Conservation (phyloP, 2,888 invertebrate genomes). For the Sthenelais limicola region DNA sequence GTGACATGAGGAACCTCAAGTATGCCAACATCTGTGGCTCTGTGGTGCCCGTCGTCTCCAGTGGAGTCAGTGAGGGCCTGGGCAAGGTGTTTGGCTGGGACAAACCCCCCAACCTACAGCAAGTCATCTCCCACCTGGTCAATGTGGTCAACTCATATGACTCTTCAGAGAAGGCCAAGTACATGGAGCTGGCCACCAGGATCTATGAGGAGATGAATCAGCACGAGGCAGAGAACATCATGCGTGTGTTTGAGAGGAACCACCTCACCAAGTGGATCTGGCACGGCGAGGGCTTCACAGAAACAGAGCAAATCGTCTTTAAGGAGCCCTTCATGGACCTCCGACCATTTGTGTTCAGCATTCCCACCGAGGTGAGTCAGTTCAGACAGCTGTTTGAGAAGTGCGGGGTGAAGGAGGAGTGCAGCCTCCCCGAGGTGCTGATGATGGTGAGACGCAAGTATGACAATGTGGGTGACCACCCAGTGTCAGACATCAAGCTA, state of each 20-base stretch:
- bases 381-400: conserved; percentile 47
- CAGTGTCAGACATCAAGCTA: conserved; percentile 41
- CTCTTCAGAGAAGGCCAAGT: conserved; percentile 49
- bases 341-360: conserved; percentile 52
- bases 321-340: conserved; percentile 51
- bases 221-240: conserved; percentile 35
- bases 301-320: conserved; percentile 47
- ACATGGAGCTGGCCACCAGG: conserved; percentile 44
- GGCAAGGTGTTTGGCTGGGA: conserved; percentile 47
- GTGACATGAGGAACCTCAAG: conserved; percentile 45
- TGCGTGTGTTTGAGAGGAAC: not conserved
- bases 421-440: conserved; percentile 49
- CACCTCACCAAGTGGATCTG: conserved; percentile 53
- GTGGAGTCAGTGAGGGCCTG: conserved; percentile 41
- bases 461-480: conserved; percentile 18
- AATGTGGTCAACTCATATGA: conserved; percentile 48
- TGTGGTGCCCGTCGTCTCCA: conserved; percentile 50
- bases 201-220: conserved; percentile 46
- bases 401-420: conserved; percentile 46
- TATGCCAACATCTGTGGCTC: conserved; percentile 49
- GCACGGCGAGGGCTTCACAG: conserved; percentile 57
- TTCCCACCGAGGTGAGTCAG: conserved; percentile 51
- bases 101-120: conserved; percentile 40
- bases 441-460: conserved; percentile 48
- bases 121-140: conserved; percentile 48